Base-by-base conservation (phyloP, 1,140 invertebrate genomes). In the Globodera ellingtonae region DNA sequence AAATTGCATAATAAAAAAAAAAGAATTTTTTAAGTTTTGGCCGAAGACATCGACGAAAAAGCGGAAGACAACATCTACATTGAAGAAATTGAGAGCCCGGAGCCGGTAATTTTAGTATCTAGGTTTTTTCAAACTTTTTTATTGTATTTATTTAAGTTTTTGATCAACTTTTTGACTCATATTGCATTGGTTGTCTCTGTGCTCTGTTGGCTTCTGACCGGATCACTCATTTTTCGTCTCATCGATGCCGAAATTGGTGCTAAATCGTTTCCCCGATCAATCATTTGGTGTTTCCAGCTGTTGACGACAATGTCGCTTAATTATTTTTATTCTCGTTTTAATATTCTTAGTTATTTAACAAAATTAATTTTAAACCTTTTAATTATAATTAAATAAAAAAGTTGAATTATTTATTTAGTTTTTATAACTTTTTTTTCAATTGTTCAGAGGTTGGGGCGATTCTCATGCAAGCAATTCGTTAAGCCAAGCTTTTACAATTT, bases 261-360 rank as follows among this genome's bases (percentile, higher is more conserved):
- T 4, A 77, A 77, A 46, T 77, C 75, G 65, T 77, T 65, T 50
- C 62, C 75, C 24, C 75, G 75, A 46, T 65, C 75, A 1, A 44
- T 77, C 10, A 77, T 77, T n/a, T 77, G 75, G 75, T 48, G 65
- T 9, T 77, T 77, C 47, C 56, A 77, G 50, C 21, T 77, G 9
- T 67, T 77, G 24, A 50, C 75, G 6, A 77, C 75, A 13, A 77
- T 77, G 56, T 62, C 3, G 1, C 3, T 35, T 35, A 35, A 35
- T 35, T 35, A 0, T 35, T 3, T 35, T 35, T 35, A 35, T 35
- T 35, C 0, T 35, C 35, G 3, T 35, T 35, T 35, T 35, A 35
- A 35, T 35, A 35, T 35, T 35, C 3, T 35, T 35, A 35, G 1
- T 35, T 35, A 35, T 35, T 35, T 35, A 35, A 35, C 35, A 35